Percentiles rank a stretch among this genome's conserved stretches.
Evolutionary conservation across 2,113 vertebrate genomes (phyloP).

Genomic region (Falco punctatus): DNA sequence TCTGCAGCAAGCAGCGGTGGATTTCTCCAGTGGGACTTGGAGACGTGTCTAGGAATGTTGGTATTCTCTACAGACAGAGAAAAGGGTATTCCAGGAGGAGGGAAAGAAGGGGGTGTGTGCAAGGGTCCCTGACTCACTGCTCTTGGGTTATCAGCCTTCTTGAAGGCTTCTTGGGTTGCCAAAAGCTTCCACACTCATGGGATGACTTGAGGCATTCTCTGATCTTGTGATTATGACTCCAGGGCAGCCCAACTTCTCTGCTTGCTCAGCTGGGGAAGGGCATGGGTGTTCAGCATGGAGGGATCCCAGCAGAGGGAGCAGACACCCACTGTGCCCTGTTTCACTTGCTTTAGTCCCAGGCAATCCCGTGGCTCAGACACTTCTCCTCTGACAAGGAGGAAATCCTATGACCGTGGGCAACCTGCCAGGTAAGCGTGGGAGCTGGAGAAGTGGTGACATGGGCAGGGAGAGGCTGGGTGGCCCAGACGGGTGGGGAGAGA

Average conservation of each 20-base stretch:
- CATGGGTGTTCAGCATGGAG: neutral
- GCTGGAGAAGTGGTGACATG: accelerated
- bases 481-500: neutral
- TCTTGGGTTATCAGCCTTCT: neutral
- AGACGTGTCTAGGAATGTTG: neutral
- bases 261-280: neutral
- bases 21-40: neutral
- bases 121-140: accelerated
- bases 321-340: neutral
- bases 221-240: neutral
- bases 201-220: neutral
- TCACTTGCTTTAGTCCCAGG: constrained; percentile 82
- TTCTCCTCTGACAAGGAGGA: constrained; percentile 89
- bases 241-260: neutral
- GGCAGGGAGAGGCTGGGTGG: neutral
- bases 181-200: neutral
- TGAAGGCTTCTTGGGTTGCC: neutral
- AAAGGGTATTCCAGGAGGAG: neutral
- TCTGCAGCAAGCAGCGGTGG: neutral
- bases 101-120: accelerated
- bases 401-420: constrained; percentile 92
- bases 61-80: neutral
- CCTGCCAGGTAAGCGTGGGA: constrained; percentile 81
- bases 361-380: constrained; percentile 91
- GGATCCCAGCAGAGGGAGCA: neutral